Evolutionary conservation across 1,140 invertebrate genomes (phyloP).

Genomic region (Hylyphantes graminicola): DNA sequence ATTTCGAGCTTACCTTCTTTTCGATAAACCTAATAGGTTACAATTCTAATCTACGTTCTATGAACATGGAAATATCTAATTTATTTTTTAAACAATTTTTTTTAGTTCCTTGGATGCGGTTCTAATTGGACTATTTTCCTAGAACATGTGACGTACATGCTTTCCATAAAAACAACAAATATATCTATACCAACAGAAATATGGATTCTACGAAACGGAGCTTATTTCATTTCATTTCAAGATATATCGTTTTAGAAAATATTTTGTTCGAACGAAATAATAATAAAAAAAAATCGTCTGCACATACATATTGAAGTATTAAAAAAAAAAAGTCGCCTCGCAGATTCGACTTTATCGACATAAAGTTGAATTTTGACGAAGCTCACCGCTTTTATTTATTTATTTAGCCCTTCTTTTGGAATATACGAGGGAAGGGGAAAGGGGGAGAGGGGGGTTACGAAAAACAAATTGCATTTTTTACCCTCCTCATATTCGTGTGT

Average conservation of each 20-base stretch:
- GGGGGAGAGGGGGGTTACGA: constrained; percentile 21
- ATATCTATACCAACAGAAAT: neutral
- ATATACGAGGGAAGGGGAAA: neutral
- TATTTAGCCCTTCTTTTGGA: constrained; percentile 41
- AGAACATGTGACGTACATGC: constrained; percentile 11
- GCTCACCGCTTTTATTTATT: constrained; percentile 51
- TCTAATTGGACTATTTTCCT: constrained; percentile 58
- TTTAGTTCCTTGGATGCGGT: neutral
- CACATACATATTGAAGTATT: neutral
- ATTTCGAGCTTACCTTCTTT: constrained; percentile 29
- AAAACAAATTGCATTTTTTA: constrained; percentile 56
- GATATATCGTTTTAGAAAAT: constrained; percentile 32
- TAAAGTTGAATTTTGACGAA: constrained; percentile 61
- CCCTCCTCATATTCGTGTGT: constrained; percentile 5
- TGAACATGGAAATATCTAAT: constrained; percentile 35
- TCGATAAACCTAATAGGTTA: constrained; percentile 50
- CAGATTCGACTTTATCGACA: constrained; percentile 60
- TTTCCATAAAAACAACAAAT: constrained; percentile 18
- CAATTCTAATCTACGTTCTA: constrained; percentile 36
- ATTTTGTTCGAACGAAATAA: constrained; percentile 19
- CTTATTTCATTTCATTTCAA: constrained; percentile 51
- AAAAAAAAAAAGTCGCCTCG: constrained; percentile 30
- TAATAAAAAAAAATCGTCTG: constrained; percentile 1
- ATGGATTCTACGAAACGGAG: constrained; percentile 49
- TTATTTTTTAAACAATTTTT: constrained; percentile 37